These are phyloP conservation scores for Sphaerodactylus townsendi DNA, from an alignment of 2,113 vertebrate species.

Conservation along the genomic window DNA sequence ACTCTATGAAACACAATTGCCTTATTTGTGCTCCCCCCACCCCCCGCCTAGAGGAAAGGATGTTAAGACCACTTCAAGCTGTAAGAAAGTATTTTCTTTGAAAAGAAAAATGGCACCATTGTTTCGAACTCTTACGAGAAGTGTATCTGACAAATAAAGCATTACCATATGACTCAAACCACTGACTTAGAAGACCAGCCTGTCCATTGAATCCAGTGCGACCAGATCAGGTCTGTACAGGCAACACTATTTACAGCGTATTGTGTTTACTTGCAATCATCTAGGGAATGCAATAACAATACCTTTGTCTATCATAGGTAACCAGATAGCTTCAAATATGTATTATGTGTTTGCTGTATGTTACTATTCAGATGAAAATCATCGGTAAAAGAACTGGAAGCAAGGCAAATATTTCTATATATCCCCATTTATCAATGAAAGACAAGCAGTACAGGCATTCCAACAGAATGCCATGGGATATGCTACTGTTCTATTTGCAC, in stretches of 20 bases:
- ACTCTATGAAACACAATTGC: slow-evolving; percentile 34
- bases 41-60: not conserved
- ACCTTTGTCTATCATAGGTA: slow-evolving; percentile 28
- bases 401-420: not conserved
- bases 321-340: slow-evolving; percentile 12
- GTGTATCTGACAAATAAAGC: slow-evolving; percentile 16
- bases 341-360: slow-evolving; percentile 16
- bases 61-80: not conserved
- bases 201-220: not conserved
- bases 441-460: slow-evolving; percentile 7
- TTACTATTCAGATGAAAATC: slow-evolving; percentile 23
- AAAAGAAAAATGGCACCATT: slow-evolving; percentile 3
- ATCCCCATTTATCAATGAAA: slow-evolving; percentile 16
- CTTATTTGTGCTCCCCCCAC: slow-evolving; percentile 25
- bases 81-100: rapidly evolving
- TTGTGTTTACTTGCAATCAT: slow-evolving; percentile 9
- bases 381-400: slow-evolving; percentile 22
- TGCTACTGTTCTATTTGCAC: not conserved
- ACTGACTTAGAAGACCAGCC: slow-evolving; percentile 17
- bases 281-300: slow-evolving; percentile 6
- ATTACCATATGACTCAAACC: not conserved
- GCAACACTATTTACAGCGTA: not conserved
- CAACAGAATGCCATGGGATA: not conserved
- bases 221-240: not conserved
- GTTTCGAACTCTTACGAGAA: slow-evolving; percentile 43